These are phyloP conservation scores for Spheniscus humboldti DNA, from an alignment of 2,797 vertebrate genomes.

Conservation along the genomic window DNA sequence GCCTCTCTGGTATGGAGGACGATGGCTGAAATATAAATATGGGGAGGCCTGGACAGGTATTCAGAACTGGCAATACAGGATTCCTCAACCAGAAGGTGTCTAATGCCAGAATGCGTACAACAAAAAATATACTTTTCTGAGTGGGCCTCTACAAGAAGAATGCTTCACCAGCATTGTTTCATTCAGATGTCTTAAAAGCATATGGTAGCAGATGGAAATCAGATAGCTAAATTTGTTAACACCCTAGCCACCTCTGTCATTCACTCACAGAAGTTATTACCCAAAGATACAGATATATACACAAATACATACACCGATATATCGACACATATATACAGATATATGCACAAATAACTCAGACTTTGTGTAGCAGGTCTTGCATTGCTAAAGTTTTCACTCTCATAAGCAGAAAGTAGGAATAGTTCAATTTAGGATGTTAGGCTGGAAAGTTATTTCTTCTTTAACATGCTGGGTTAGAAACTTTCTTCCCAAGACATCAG, in stretches of 20 bases:
- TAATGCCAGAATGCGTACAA: accelerated
- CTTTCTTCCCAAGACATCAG: background rate
- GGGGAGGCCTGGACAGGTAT: too few relatives aligned
- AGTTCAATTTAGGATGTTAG: background rate
- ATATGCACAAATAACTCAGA: too few relatives aligned
- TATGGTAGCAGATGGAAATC: background rate
- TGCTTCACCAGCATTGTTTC: background rate
- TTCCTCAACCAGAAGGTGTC: background rate
- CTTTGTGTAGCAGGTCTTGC: background rate
- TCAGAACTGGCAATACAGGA: background rate
- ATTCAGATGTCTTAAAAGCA: background rate
- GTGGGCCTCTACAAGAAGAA: background rate
- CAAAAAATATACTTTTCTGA: background rate
- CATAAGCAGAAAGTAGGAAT: background rate
- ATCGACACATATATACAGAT: too few relatives aligned
- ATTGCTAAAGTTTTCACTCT: background rate
- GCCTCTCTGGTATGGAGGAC: too few relatives aligned
- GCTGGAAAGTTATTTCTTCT: background rate
- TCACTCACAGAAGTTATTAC: background rate
- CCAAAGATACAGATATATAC: background rate
- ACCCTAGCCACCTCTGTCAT: background rate
- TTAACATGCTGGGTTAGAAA: background rate
- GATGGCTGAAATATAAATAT: too few relatives aligned
- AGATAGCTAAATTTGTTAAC: background rate
- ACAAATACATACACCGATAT: too few relatives aligned